Evolutionary conservation across 2,888 invertebrate genomes (phyloP).

Genomic region (Drosophila glabriapex): DNA sequence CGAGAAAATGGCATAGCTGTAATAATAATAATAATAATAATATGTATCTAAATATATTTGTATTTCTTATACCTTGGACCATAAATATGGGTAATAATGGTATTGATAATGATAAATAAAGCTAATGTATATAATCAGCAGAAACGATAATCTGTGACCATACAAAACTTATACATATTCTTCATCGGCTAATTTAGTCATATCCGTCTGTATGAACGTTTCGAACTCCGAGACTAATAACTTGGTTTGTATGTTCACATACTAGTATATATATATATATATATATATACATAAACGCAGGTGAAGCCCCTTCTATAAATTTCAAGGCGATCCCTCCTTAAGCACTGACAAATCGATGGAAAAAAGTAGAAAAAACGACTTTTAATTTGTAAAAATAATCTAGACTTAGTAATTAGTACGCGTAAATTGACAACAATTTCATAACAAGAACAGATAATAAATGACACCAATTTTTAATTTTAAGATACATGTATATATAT

Average conservation of each 20-base stretch:
- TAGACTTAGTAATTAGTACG: not conserved
- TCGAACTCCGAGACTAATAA: constrained; percentile 11
- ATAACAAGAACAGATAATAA: constrained; percentile 13
- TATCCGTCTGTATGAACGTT: constrained; percentile 8
- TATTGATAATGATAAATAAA: constrained; percentile 20
- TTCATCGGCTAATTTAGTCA: constrained; percentile 19
- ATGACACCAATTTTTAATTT: not conserved
- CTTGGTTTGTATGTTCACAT: constrained; percentile 14
- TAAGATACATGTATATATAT: constrained; percentile 10
- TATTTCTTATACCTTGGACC: constrained; percentile 33
- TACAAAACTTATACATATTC: constrained; percentile 14
- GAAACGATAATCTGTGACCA: constrained; percentile 16
- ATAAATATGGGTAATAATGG: constrained; percentile 7
- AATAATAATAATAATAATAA: constrained; percentile 28
- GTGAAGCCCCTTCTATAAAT: constrained; percentile 5
- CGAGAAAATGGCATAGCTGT: constrained; percentile 71
- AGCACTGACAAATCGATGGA: constrained; percentile 23
- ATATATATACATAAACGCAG: constrained; percentile 6
- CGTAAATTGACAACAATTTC: constrained; percentile 1
- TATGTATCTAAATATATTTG: constrained; percentile 45
- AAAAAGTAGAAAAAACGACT: constrained; percentile 1
- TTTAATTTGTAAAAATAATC: constrained; percentile 7
- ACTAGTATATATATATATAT: not conserved
- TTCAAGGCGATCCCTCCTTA: constrained; percentile 15
- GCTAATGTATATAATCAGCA: constrained; percentile 22